These are phyloP conservation scores for Tromatobia lineatoria DNA, from an alignment of 2,888 invertebrate genomes.

Conservation along the genomic window DNA sequence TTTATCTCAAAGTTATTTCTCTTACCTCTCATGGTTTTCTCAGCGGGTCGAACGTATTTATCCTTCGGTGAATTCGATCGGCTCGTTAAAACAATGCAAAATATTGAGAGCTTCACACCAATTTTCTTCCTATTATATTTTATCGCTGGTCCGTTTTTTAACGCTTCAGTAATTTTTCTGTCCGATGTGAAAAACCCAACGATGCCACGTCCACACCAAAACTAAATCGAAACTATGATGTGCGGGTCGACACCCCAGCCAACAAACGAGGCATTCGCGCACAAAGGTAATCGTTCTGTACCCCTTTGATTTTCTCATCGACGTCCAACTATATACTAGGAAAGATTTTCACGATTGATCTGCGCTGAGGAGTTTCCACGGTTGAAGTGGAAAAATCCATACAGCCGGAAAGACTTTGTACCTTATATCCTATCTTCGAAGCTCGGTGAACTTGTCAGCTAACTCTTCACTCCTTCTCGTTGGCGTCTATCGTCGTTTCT, in stretches of 20 bases:
- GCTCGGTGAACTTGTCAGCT: constrained; percentile 26
- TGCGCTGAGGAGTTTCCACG: constrained; percentile 27
- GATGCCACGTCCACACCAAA: not conserved
- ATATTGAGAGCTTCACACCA: constrained; percentile 11
- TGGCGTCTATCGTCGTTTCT: constrained; percentile 44
- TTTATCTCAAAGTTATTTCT: constrained; percentile 56
- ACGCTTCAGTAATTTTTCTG: constrained; percentile 27
- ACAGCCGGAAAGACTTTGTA: constrained; percentile 29
- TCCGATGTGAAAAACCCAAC: not conserved
- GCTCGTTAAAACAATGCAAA: constrained; percentile 50
- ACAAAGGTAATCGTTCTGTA: constrained; percentile 27
- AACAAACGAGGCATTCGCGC: constrained; percentile 18
- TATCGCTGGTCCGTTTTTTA: not conserved
- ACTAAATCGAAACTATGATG: constrained; percentile 2
- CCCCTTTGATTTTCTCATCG: not conserved
- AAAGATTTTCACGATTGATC: constrained; percentile 55
- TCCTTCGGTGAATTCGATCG: constrained; percentile 14
- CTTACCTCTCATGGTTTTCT: constrained; percentile 29
- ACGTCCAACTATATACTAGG: constrained; percentile 1
- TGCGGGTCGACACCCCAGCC: constrained; percentile 13
- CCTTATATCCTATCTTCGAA: constrained; percentile 29
- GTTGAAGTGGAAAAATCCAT: constrained; percentile 14
- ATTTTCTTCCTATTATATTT: constrained; percentile 33
- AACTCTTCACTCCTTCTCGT: constrained; percentile 44
- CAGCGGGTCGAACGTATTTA: constrained; percentile 25